These are phyloP conservation scores for Lethenteron reissneri DNA, from an alignment of 2,113 vertebrate genomes.

Conservation along the genomic window DNA sequence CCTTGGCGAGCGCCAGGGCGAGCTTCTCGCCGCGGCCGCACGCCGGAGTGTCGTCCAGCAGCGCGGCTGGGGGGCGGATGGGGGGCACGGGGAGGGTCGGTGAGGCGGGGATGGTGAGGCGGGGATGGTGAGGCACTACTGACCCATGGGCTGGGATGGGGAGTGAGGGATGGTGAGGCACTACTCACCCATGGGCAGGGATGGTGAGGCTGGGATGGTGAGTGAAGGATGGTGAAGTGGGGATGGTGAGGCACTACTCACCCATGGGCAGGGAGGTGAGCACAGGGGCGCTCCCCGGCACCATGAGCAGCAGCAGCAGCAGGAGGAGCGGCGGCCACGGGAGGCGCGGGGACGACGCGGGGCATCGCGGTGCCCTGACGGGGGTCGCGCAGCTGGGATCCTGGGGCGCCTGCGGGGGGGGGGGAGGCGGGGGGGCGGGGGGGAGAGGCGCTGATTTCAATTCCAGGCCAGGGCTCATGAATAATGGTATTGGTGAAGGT, in stretches of 20 bases:
- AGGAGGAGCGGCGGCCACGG: too few species aligned
- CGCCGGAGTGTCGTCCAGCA: constrained; percentile 41
- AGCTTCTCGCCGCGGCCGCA: constrained; percentile 54
- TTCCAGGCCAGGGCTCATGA: too few species aligned
- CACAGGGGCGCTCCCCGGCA: too few species aligned
- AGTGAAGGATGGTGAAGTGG: constrained; percentile 12
- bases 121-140: not conserved
- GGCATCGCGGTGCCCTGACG: too few species aligned
- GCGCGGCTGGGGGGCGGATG: constrained; percentile 19
- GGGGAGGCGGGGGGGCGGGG: too few species aligned
- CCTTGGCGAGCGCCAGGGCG: constrained; percentile 50
- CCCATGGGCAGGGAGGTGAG: constrained; percentile 7
- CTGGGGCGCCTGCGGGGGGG: too few species aligned
- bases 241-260: constrained; percentile 13
- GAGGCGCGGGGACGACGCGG: too few species aligned
- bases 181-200: constrained; percentile 4
- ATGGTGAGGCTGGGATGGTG: not conserved
- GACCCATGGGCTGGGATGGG: constrained; percentile 11
- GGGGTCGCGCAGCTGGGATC: too few species aligned
- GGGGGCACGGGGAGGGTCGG: not conserved
- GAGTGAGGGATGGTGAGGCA: constrained; percentile 9
- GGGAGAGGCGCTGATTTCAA: too few species aligned
- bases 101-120: not conserved
- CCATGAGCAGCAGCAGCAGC: too few species aligned
- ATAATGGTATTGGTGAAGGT: too few species aligned